Base-by-base conservation (phyloP, 2,113 vertebrate genomes). In the Ceyx margarethae region DNA sequence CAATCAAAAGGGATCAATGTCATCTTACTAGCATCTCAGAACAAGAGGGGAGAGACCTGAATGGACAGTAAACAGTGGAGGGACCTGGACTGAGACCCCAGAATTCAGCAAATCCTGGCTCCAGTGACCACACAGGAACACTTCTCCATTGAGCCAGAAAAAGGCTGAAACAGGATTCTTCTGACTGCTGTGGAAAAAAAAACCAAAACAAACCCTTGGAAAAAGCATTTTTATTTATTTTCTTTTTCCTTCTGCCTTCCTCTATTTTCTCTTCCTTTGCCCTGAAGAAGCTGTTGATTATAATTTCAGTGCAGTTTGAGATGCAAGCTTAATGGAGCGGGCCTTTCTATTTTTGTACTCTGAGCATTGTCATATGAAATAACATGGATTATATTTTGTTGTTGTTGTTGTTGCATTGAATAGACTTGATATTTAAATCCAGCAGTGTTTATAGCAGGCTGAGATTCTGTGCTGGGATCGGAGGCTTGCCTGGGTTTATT, bases 231-330 rank as follows among this genome's bases (percentile, higher is more conserved):
- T 0, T 25, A 10, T 50, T 21, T 29, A 48, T 20, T 56, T 43
- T 43, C 57, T 7, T 18, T 54, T 54, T 54, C 12, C 20, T 76
- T 58, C 67, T 82, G 87, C 60, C 43, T 93, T 35, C 75, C 43
- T 91, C 84, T 91, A 35, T 87, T 95, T 87, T 67, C 40, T 57
- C 50, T 93, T 88, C 61, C 84, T 65, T 72, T 92, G 75, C 89
- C 93, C 92, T 88, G 91, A 95, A 96, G 93, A 96, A 93, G 82
- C 91, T 91, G 67, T 91, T 96, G 96, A 90, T 95, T 91, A 74
- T 92, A 95, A 96, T 96, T 96, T 93, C 89, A 94, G 82, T 82
- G 85, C 82, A 68, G 87, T 85, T 84, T 89, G 87, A 91, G 83
- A 95, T 84, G 90, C 93, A 95, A 89, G 80, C 90, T 85, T 89